phyloP scores from a whole-genome alignment of 1,140 invertebrate species.

The Caenorhabditis inopinata region DNA sequence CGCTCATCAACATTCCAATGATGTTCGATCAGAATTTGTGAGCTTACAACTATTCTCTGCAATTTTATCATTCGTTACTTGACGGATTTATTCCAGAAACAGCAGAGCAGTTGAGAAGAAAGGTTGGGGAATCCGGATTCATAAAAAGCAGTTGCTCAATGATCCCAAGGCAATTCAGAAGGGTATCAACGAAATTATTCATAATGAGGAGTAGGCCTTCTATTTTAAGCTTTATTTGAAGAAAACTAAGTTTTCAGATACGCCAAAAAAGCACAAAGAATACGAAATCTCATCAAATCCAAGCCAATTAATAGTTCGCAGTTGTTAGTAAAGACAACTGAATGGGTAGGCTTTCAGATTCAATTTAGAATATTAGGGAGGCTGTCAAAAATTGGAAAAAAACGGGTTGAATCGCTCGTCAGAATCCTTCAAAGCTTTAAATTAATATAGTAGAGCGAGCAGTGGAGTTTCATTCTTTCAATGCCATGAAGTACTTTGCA shows the following conservation, averaged over 20 bases:
- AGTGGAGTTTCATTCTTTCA: no score
- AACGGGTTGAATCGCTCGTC: no score
- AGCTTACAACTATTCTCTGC: not conserved
- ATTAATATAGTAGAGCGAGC: no score
- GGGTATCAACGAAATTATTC: not conserved
- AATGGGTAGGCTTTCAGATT: not conserved
- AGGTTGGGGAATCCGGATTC: conserved; percentile 70
- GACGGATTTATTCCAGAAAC: conserved; percentile 51
- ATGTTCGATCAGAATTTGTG: conserved; percentile 66
- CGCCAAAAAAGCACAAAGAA: not conserved
- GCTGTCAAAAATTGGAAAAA: no score
- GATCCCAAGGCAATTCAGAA: not conserved
- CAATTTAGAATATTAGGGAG: no score
- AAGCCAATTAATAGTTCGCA: not conserved
- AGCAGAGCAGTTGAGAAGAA: conserved; percentile 43
- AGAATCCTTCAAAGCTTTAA: no score
- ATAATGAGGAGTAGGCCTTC: not conserved
- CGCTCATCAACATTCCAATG: conserved; percentile 69
- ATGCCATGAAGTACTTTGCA: no score
- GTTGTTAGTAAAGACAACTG: not conserved
- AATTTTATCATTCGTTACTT: not conserved
- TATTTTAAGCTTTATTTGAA: no score
- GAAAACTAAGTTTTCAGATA: not conserved
- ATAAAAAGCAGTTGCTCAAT: not conserved
- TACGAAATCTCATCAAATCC: not conserved